Conservation (phyloP, 2,113 vertebrate species). For the Xiphorhynchus elegans region DNA sequence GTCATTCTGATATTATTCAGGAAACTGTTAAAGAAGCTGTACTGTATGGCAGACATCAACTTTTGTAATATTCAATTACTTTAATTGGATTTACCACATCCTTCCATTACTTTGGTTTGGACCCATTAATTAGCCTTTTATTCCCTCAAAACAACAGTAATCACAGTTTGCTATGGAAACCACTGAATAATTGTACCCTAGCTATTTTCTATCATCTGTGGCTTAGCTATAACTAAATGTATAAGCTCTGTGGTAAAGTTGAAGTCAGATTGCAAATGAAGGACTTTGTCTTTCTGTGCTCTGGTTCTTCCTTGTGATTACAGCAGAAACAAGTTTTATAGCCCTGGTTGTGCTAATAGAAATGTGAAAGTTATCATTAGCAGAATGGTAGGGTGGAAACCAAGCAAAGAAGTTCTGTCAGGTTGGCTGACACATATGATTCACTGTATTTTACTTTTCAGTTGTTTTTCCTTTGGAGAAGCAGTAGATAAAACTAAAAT, state of each 20-base stretch:
- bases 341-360: not conserved
- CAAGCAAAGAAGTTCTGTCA: not conserved
- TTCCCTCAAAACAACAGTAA: not conserved
- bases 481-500: not conserved
- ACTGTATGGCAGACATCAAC: not conserved
- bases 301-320: not conserved
- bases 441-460: not conserved
- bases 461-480: not conserved
- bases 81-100: not conserved
- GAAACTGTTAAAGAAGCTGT: not conserved
- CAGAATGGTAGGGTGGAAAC: not conserved
- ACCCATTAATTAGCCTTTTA: not conserved
- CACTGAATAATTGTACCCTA: not conserved
- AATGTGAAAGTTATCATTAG: not conserved
- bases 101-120: not conserved
- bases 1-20: not conserved
- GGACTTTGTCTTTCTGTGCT: not conserved
- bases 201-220: not conserved
- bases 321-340: not conserved
- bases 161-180: not conserved
- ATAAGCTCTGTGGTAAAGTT: not conserved
- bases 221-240: not conserved
- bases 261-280: not conserved
- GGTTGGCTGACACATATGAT: not conserved
- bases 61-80: not conserved